A percentile compares a stretch with the other conserved stretches of the same genome.
These are phyloP conservation scores for Actias luna DNA, from an alignment of 2,888 invertebrate genomes.

Conservation along the genomic window DNA sequence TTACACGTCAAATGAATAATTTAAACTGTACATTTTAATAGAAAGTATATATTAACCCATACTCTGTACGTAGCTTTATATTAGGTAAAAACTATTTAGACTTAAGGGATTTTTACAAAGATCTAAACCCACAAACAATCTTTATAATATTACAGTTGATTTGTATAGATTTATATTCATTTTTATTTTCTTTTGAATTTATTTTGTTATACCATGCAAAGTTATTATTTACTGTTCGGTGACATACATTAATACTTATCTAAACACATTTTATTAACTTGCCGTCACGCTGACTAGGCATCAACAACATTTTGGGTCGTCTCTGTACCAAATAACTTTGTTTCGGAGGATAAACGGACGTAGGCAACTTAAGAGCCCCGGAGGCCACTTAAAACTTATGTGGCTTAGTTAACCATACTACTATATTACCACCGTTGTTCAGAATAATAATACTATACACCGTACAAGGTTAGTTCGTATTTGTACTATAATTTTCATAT, in stretches of 20 bases:
- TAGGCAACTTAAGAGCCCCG: slow-evolving; percentile 61
- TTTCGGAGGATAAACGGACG: slow-evolving; percentile 71
- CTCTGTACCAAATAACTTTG: slow-evolving; percentile 72
- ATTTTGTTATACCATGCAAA: neutral
- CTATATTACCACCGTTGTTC: slow-evolving; percentile 58
- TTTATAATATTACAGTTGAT: too few species aligned
- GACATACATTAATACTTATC: neutral
- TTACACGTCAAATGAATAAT: too few species aligned
- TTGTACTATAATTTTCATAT: slow-evolving; percentile 40
- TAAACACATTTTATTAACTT: slow-evolving; percentile 11
- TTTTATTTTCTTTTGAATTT: too few species aligned
- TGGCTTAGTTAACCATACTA: slow-evolving; percentile 74
- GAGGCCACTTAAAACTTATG: slow-evolving; percentile 79
- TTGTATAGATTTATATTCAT: too few species aligned
- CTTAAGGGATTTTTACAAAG: too few species aligned
- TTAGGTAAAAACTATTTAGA: neutral
- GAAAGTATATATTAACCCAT: too few species aligned
- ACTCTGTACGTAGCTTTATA: neutral
- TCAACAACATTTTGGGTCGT: slow-evolving; percentile 62
- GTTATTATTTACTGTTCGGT: neutral
- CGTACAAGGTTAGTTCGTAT: slow-evolving; percentile 42
- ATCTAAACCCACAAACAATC: too few species aligned
- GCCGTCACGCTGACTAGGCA: slow-evolving; percentile 43
- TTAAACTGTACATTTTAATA: neutral
- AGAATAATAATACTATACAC: slow-evolving; percentile 50